Conservation (phyloP, 2,888 invertebrate genomes). For the Drosophila limbata region DNA sequence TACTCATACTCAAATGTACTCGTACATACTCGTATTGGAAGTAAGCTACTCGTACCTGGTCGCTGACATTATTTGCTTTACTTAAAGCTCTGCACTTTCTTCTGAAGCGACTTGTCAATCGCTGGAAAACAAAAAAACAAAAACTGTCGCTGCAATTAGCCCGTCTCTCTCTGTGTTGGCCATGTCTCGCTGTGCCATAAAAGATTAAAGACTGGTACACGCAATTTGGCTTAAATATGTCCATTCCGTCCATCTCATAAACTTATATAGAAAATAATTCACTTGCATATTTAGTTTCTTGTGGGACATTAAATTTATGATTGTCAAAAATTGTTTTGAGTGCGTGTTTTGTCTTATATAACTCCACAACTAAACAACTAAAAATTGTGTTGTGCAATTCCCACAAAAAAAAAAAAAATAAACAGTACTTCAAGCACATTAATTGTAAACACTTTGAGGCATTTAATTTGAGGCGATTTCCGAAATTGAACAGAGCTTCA, state of each 20-base stretch:
- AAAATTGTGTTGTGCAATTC: constrained; percentile 65
- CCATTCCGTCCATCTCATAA: constrained; percentile 22
- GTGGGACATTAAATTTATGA: constrained; percentile 66
- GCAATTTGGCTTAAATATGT: constrained; percentile 66
- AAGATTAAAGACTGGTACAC: constrained; percentile 63
- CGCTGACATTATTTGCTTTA: constrained; percentile 66
- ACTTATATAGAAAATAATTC: constrained; percentile 45
- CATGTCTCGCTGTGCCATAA: constrained; percentile 49
- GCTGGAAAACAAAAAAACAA: constrained; percentile 37
- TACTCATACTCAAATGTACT: constrained; percentile 5
- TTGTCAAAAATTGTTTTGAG: constrained; percentile 41
- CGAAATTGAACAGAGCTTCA: constrained; percentile 44
- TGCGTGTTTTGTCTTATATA: constrained; percentile 29
- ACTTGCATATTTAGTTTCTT: constrained; percentile 37
- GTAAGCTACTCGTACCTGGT: constrained; percentile 19
- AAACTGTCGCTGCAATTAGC: constrained; percentile 67
- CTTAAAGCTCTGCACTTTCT: constrained; percentile 72
- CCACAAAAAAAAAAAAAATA: constrained; percentile 19
- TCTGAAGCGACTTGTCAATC: constrained; percentile 44
- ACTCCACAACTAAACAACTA: constrained; percentile 41
- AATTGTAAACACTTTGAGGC: constrained; percentile 59
- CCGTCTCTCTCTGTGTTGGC: constrained; percentile 21
- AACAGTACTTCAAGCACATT: constrained; percentile 58
- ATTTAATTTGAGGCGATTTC: constrained; percentile 51
- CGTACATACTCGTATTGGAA: constrained; percentile 3